Conservation (phyloP, 2,113 vertebrate genomes). For the Cichladusa arquata region DNA sequence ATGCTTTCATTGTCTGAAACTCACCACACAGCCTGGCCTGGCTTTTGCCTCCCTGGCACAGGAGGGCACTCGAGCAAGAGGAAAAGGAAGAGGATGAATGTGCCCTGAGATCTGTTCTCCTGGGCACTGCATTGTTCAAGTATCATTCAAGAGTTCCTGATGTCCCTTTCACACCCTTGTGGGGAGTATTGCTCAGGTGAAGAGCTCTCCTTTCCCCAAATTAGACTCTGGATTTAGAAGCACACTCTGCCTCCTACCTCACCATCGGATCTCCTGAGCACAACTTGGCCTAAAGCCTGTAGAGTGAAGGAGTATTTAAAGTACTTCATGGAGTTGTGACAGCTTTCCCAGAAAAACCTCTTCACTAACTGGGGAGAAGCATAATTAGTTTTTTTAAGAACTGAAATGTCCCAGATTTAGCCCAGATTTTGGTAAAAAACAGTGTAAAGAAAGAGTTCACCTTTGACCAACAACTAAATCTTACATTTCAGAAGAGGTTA, state of each 20-base stretch:
- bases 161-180: not conserved
- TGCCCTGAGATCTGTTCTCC: not conserved
- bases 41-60: not conserved
- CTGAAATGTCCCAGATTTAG: not conserved
- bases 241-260: not conserved
- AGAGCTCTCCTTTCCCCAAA: not conserved
- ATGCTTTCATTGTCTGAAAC: not conserved
- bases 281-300: not conserved
- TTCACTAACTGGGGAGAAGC: not conserved
- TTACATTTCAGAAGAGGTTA: not conserved
- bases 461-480: not conserved
- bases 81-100: not conserved
- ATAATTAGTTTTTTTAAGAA: conserved; percentile 1
- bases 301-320: not conserved
- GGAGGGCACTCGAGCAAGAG: not conserved
- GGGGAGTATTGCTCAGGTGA: not conserved
- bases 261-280: not conserved
- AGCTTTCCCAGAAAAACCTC: conserved; percentile 6
- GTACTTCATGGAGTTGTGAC: not conserved
- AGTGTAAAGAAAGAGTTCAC: not conserved
- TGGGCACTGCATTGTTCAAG: not conserved
- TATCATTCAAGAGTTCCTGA: not conserved
- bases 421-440: not conserved
- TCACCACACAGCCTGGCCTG: accelerated
- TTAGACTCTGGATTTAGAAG: not conserved